Conservation (phyloP, 2,113 vertebrate genomes). For the Todiramphus saurophagus region DNA sequence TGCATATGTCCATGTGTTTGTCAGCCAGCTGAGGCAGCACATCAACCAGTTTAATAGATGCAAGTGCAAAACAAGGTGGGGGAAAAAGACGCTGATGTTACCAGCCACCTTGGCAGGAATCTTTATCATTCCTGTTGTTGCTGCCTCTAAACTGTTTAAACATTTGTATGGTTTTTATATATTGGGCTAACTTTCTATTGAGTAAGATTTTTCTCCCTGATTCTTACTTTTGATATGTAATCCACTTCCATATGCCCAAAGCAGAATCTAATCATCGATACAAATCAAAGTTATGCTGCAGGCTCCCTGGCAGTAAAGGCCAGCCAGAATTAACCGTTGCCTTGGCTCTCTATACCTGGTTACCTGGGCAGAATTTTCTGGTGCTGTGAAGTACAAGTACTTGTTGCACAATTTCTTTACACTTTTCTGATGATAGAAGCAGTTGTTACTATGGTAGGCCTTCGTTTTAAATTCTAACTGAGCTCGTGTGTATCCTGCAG, state of each 20-base stretch:
- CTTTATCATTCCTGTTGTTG: conserved; percentile 60
- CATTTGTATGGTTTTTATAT: conserved; percentile 78
- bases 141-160: conserved; percentile 71
- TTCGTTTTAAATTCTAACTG: conserved; percentile 7
- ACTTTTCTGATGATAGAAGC: conserved; percentile 48
- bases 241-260: conserved; percentile 44
- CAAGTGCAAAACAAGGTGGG: conserved; percentile 60
- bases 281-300: not conserved
- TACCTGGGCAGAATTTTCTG: conserved; percentile 40
- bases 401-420: conserved; percentile 55
- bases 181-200: conserved; percentile 74
- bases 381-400: conserved; percentile 65
- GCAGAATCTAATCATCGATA: conserved; percentile 30
- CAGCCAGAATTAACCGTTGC: conserved; percentile 48
- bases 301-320: conserved; percentile 47
- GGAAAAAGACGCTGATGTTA: not conserved
- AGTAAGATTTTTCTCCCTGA: conserved; percentile 65
- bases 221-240: conserved; percentile 71
- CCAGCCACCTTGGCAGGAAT: conserved; percentile 58
- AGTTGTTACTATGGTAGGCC: conserved; percentile 34
- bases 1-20: conserved; percentile 51
- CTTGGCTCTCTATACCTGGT: conserved; percentile 18
- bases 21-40: conserved; percentile 64
- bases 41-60: conserved; percentile 38
- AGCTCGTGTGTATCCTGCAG: not conserved